Conservation (phyloP, 2,797 vertebrate genomes). For the Sitta carolinensis region DNA sequence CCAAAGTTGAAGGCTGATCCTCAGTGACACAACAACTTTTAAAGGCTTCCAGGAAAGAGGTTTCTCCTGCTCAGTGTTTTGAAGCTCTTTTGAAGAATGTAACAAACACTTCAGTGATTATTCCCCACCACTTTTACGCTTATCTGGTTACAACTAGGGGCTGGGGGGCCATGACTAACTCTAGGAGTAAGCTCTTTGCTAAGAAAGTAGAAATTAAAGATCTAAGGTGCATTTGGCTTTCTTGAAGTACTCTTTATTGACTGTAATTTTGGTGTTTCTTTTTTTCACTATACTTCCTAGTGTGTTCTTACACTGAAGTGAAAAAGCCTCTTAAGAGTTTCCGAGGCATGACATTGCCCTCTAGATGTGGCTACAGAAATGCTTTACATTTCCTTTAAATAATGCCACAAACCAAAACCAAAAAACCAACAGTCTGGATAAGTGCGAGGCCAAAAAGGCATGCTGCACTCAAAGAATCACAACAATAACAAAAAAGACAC, state of each 20-base stretch:
- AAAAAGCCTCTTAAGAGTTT: neutral
- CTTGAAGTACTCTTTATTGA: neutral
- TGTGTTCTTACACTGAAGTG: neutral
- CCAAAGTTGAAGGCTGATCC: neutral
- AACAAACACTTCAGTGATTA: neutral
- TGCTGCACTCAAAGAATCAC: neutral
- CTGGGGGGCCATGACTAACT: neutral
- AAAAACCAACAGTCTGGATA: neutral
- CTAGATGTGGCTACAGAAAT: neutral
- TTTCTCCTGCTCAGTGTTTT: neutral
- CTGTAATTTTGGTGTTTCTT: neutral
- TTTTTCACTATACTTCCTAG: neutral
- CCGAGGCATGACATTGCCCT: slow-evolving; percentile 3
- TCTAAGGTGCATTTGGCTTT: neutral
- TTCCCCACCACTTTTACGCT: neutral
- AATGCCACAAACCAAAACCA: neutral
- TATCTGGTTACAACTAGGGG: neutral
- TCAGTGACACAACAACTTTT: neutral
- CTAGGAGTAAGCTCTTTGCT: neutral
- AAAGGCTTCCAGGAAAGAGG: neutral
- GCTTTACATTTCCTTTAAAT: neutral
- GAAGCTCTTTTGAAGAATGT: neutral
- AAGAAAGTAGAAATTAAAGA: neutral
- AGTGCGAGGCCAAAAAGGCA: neutral
- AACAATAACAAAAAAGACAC: neutral